Conservation (phyloP, 2,888 invertebrate species). For the Eupithecia tripunctaria region DNA sequence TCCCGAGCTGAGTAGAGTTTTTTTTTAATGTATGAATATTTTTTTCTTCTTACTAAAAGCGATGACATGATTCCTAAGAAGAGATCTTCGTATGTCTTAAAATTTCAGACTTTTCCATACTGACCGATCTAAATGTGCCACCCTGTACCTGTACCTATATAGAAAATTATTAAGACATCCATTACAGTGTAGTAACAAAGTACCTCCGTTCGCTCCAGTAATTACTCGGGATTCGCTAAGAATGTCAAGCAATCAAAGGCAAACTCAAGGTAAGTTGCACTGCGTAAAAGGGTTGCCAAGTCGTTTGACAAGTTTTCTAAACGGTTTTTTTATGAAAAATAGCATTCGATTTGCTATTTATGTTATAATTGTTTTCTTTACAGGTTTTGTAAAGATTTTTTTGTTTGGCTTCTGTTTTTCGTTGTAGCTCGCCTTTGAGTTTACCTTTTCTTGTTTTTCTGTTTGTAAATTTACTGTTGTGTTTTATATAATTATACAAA, state of each 20-base stretch:
- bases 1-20: too few species aligned
- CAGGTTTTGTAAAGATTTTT: neutral
- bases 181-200: neutral
- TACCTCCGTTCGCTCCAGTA: neutral
- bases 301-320: conserved; percentile 25
- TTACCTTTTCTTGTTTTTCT: neutral
- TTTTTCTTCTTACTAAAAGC: too few species aligned
- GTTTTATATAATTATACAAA: neutral
- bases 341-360: conserved; percentile 5
- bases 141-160: too few species aligned
- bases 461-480: neutral
- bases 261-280: neutral
- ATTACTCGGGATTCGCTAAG: neutral
- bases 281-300: neutral
- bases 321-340: neutral
- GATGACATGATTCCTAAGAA: too few species aligned
- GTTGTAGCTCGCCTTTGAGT: neutral
- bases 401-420: neutral
- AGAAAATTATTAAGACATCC: neutral
- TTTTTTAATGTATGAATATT: too few species aligned
- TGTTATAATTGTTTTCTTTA: neutral
- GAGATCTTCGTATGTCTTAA: too few species aligned
- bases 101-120: too few species aligned
- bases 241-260: neutral
- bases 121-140: too few species aligned